Evolutionary conservation across 2,113 vertebrate species (phyloP), one percentile per base, ranked within the genome.

Genomic region (Oreochromis niloticus): DNA sequence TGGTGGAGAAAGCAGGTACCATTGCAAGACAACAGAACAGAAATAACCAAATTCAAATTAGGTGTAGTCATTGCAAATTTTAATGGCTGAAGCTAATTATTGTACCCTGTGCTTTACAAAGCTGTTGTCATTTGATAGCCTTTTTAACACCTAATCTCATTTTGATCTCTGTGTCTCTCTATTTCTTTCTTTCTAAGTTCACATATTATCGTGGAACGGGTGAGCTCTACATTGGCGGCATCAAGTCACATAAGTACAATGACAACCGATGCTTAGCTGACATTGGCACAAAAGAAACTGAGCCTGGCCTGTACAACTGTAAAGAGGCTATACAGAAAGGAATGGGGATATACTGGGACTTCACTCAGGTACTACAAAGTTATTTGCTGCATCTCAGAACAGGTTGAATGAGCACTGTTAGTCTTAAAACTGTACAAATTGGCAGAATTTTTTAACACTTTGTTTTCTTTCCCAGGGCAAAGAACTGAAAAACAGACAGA

Each of bases 401-500:
- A 52, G 48, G 7, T 52, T 52, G 17, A 3, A 19, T 9, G 48
- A 52, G 7, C 17, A 9, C 48, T 50, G 48, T 50, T 50, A 1
- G 17, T 48, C 46, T 48, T 48, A 17, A 17, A 48, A 54, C 41
- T 43, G 0, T 5, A 43, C 4, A 43, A 48, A 48, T 6, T 48
- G 46, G 22, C 11, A 7, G 6, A 3, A 46, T 46, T 55, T 2
- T 12, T 85, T 39, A 6, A 79, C 50, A 8, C 1, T 8, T 14
- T 41, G 10, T 27, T 88, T 4, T 94, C 9, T 90, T 86, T 93
- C 79, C 7, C 55, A 96, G 96, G 96, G 94, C 9, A 93, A 95
- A 84, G 93, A 93, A 46, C 39, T 96, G n/a, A 94, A 83, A 83
- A 96, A 95, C 90, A 93, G 57, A 87, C 14, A 90, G 22, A 95